Conservation (phyloP, 2,888 invertebrate species). For the Microctonus hyperodae region DNA sequence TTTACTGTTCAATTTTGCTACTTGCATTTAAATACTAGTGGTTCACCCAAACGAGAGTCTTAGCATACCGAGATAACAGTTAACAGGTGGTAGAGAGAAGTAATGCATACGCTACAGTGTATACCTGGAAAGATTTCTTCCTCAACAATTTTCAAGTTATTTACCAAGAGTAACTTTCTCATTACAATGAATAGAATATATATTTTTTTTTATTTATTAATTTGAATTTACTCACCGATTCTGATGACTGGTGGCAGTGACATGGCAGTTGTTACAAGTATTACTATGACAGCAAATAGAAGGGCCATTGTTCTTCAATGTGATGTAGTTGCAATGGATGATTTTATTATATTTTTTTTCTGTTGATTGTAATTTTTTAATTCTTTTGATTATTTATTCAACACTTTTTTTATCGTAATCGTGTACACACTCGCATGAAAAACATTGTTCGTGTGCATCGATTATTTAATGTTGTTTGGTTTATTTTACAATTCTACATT, state of each 20-base stretch:
- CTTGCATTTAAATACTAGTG: conserved; percentile 35
- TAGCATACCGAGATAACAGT: conserved; percentile 13
- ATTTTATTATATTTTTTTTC: not conserved
- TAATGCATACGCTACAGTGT: conserved; percentile 29
- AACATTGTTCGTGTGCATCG: conserved; percentile 5
- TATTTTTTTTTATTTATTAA: no score
- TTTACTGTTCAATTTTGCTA: conserved; percentile 37
- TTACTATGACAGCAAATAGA: conserved; percentile 59
- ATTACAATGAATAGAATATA: no score
- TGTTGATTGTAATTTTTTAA: no score
- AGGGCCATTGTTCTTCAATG: conserved; percentile 57
- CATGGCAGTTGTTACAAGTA: conserved; percentile 61
- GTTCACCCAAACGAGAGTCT: conserved; percentile 15
- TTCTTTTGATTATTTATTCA: not conserved
- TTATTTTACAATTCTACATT: not conserved
- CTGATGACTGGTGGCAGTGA: conserved; percentile 62
- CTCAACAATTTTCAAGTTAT: not conserved
- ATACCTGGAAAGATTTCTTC: conserved; percentile 12
- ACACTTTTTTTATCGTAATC: not conserved
- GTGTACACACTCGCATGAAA: not conserved
- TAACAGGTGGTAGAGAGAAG: conserved; percentile 39
- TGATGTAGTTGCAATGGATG: conserved; percentile 3
- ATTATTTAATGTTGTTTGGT: not conserved
- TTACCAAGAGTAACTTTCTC: no score
- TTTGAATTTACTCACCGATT: conserved; percentile 56